Percentiles rank a stretch among this genome's conserved stretches.
phyloP scores from a whole-genome alignment of 2,113 vertebrate genomes.

The Tachuris rubrigastra region DNA sequence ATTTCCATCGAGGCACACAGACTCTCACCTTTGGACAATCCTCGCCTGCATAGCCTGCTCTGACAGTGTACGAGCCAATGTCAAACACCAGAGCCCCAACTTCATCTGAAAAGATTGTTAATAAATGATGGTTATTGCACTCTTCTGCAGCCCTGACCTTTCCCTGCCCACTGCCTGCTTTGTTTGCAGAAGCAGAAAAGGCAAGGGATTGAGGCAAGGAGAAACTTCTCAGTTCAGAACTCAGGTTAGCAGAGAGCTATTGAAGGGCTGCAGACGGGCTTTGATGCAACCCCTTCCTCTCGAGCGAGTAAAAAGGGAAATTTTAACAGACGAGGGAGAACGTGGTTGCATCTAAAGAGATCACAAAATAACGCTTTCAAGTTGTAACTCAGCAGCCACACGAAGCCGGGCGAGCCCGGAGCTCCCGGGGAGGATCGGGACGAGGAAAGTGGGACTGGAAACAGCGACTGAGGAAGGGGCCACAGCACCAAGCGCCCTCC shows the following conservation, averaged over 20 bases:
- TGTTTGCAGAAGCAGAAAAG: not conserved
- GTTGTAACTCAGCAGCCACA: not conserved
- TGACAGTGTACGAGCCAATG: constrained; percentile 95
- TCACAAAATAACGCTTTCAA: not conserved
- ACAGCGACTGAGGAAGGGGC: not conserved
- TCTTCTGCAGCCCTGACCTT: not conserved
- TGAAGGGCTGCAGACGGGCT: not conserved
- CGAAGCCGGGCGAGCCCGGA: not conserved
- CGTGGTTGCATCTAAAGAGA: fast-evolving
- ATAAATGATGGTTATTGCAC: not conserved
- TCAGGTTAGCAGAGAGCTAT: not conserved
- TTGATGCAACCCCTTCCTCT: not conserved
- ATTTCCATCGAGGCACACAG: not conserved
- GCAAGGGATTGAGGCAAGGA: not conserved
- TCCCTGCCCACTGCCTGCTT: not conserved
- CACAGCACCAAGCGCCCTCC: fast-evolving
- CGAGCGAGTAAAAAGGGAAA: not conserved
- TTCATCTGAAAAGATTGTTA: constrained; percentile 84
- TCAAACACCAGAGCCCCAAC: constrained; percentile 98
- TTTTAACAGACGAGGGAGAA: not conserved
- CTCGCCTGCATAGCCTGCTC: constrained; percentile 97
- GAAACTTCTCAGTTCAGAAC: not conserved
- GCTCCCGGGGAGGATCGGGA: not conserved
- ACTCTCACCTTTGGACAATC: constrained; percentile 94
- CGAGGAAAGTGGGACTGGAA: not conserved